Evolutionary conservation across 1,140 invertebrate species (phyloP).

Genomic region (Drosophila athabasca): DNA sequence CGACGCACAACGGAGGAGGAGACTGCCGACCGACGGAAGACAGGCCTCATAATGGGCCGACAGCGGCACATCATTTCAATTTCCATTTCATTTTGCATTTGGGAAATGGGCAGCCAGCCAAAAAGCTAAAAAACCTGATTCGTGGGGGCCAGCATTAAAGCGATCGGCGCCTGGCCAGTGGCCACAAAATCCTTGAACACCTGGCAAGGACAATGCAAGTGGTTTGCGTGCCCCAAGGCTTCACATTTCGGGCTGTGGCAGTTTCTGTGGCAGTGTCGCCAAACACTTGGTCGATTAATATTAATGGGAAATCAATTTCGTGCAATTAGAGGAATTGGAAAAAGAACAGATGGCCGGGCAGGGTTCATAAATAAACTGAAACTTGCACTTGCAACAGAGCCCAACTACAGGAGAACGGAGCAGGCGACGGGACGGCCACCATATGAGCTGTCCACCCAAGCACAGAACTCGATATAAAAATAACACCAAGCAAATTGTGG

Average conservation of each 20-base stretch:
- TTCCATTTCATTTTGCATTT: slow-evolving; percentile 50
- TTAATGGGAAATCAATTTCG: slow-evolving; percentile 73
- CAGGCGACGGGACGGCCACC: slow-evolving; percentile 23
- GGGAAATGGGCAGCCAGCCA: slow-evolving; percentile 42
- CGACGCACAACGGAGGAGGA: not conserved
- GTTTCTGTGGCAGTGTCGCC: not conserved
- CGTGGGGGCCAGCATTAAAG: not conserved
- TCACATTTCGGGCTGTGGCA: not conserved
- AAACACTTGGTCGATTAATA: slow-evolving; percentile 53
- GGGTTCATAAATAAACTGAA: slow-evolving; percentile 49
- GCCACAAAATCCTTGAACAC: slow-evolving; percentile 52
- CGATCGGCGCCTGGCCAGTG: not conserved
- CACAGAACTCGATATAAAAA: slow-evolving; percentile 75
- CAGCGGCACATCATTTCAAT: slow-evolving; percentile 41
- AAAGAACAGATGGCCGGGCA: slow-evolving; percentile 29
- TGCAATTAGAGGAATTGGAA: slow-evolving; percentile 43
- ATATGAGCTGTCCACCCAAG: slow-evolving; percentile 72
- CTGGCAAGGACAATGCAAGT: slow-evolving; percentile 53
- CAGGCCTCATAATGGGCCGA: slow-evolving; percentile 43
- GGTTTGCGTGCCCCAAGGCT: slow-evolving; percentile 54
- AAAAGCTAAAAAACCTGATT: slow-evolving; percentile 19
- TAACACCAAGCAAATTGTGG: slow-evolving; percentile 54
- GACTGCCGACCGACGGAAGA: slow-evolving; percentile 17
- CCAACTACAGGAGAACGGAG: not conserved
- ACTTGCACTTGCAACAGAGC: slow-evolving; percentile 26